phyloP scores from a whole-genome alignment of 2,113 vertebrate species.

The Anguilla rostrata region DNA sequence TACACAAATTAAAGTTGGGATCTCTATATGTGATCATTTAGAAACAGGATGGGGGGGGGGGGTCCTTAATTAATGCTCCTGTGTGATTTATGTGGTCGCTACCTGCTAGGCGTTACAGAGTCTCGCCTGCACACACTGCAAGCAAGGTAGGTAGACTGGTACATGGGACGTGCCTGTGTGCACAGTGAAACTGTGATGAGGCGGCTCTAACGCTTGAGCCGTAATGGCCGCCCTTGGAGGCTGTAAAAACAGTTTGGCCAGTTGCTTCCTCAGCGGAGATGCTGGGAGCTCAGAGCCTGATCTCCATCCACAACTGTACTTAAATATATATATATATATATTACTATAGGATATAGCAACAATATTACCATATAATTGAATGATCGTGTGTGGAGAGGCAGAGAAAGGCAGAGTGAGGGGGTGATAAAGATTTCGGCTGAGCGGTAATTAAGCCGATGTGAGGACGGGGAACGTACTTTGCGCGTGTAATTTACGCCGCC shows the following conservation, averaged over 20 bases:
- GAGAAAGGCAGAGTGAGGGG: no score
- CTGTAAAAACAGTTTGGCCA: neutral
- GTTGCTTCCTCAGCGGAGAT: neutral
- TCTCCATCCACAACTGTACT: neutral
- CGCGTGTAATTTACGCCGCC: constrained; percentile 79
- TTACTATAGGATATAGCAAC: no score
- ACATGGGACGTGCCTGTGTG: neutral
- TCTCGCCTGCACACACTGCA: neutral
- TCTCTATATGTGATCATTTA: neutral
- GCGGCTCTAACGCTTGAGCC: neutral
- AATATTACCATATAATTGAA: no score
- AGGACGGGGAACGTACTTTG: constrained; percentile 70
- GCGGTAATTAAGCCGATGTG: neutral
- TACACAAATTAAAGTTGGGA: constrained; percentile 1
- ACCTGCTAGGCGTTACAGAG: neutral
- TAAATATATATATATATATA: neutral
- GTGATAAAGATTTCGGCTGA: neutral
- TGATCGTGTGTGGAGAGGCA: no score
- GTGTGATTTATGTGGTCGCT: constrained; percentile 9
- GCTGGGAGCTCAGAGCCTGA: neutral
- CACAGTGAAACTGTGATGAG: neutral
- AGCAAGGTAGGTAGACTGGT: neutral
- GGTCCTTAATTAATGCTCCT: neutral
- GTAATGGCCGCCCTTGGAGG: neutral
- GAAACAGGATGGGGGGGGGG: neutral